Evolutionary conservation across 1,140 invertebrate genomes (phyloP).

Genomic region (Pachypeltis micranthus): DNA sequence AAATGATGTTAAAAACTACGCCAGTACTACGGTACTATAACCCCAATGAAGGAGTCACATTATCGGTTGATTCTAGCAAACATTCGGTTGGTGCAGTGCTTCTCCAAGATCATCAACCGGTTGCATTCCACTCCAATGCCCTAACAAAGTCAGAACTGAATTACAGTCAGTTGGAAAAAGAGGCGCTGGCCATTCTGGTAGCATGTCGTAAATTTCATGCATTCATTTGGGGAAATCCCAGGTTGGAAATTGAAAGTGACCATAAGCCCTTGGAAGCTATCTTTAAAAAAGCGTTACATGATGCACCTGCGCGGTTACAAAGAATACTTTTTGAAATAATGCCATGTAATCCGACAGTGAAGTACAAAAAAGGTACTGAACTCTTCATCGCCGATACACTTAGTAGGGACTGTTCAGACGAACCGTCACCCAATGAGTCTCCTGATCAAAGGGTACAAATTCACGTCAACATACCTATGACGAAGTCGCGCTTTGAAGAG

Average conservation of each 20-base stretch:
- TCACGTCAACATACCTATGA: not conserved
- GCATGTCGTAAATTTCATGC: constrained; percentile 28
- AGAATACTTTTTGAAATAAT: constrained; percentile 12
- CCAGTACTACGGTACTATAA: constrained; percentile 27
- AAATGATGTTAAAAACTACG: constrained; percentile 15
- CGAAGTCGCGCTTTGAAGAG: not conserved
- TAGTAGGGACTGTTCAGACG: not conserved
- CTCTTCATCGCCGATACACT: constrained; percentile 5
- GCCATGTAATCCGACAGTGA: not conserved
- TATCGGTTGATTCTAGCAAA: constrained; percentile 20
- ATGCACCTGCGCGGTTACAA: constrained; percentile 31
- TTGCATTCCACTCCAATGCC: constrained; percentile 24
- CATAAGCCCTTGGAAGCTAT: constrained; percentile 32
- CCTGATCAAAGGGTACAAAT: not conserved
- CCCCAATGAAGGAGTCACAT: constrained; percentile 16
- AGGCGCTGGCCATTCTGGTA: constrained; percentile 25
- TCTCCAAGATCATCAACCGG: constrained; percentile 26
- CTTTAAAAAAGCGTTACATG: constrained; percentile 29
- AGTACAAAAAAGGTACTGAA: constrained; percentile 8
- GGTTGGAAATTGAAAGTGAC: constrained; percentile 32
- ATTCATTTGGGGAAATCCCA: constrained; percentile 22
- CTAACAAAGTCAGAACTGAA: constrained; percentile 26
- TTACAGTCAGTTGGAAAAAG: constrained; percentile 24
- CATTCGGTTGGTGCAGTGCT: constrained; percentile 31
- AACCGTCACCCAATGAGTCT: not conserved